Percentiles rank a stretch among this genome's conserved stretches.
Conservation (phyloP, 2,113 vertebrate species). For the Syrrhaptes paradoxus region DNA sequence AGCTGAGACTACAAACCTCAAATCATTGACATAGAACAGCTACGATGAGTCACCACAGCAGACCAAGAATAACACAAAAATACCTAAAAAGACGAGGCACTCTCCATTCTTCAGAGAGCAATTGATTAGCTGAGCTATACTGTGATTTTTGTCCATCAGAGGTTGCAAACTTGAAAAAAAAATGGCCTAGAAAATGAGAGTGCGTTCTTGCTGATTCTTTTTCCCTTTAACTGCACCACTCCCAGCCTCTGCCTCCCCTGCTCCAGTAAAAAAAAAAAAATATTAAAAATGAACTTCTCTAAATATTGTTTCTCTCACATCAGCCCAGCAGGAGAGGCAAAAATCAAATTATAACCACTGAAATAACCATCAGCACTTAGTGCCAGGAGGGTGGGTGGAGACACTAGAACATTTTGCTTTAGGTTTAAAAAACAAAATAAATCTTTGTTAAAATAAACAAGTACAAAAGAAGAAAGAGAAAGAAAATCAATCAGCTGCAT, state of each 20-base stretch:
- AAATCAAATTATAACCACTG: conserved; percentile 63
- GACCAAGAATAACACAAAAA: background rate
- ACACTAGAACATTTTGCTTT: conserved; percentile 13
- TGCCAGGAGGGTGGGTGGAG: background rate
- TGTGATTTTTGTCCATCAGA: conserved; percentile 43
- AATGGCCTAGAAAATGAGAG: conserved; percentile 22
- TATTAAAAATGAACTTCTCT: background rate
- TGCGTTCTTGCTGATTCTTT: background rate
- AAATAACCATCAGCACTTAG: background rate
- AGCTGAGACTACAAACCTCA: background rate
- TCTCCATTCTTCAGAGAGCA: conserved; percentile 30
- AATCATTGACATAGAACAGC: background rate
- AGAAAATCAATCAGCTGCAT: conserved; percentile 58
- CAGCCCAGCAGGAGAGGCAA: conserved; percentile 45
- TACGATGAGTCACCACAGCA: background rate
- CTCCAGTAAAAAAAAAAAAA: background rate
- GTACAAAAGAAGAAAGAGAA: conserved; percentile 27
- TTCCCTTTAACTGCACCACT: background rate
- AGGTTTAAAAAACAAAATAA: conserved; percentile 51
- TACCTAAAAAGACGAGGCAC: background rate
- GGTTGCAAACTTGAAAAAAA: background rate
- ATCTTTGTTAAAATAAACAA: conserved; percentile 69
- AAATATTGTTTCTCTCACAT: conserved; percentile 57
- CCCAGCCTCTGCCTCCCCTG: background rate
- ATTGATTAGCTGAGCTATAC: conserved; percentile 35